Evolutionary conservation across 2,113 vertebrate species (phyloP).

Genomic region (Arizona elegans): DNA sequence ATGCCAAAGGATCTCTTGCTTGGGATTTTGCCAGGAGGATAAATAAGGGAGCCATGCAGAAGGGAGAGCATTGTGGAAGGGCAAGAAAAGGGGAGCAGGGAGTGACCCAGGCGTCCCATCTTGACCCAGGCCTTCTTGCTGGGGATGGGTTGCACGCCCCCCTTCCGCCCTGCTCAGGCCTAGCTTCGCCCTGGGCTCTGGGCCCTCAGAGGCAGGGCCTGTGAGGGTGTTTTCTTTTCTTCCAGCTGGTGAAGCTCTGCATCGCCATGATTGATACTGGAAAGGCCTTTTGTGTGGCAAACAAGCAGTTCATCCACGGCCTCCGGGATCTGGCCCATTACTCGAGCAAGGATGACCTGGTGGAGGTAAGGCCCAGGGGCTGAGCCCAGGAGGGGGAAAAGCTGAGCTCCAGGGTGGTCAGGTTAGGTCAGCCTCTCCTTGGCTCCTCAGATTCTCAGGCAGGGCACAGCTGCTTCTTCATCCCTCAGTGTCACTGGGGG

Average conservation of each 20-base stretch:
- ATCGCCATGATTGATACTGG: conserved; percentile 98
- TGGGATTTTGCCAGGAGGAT: neutral
- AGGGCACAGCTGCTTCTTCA: neutral
- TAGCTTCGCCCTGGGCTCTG: too few relatives aligned
- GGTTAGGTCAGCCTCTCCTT: neutral
- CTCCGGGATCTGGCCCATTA: conserved; percentile 93
- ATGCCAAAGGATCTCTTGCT: neutral
- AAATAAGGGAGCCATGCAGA: neutral
- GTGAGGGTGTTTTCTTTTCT: neutral
- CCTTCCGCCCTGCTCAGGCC: neutral
- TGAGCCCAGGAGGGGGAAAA: neutral
- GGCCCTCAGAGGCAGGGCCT: neutral
- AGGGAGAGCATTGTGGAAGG: neutral
- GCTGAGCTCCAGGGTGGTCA: neutral
- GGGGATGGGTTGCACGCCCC: neutral
- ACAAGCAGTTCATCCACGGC: conserved; percentile 95
- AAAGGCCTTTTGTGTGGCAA: conserved; percentile 93
- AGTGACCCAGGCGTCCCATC: neutral
- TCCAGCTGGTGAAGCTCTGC: conserved; percentile 94
- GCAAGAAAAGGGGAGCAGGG: neutral
- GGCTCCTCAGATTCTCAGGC: neutral
- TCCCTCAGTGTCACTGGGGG: neutral
- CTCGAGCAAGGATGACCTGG: conserved; percentile 88
- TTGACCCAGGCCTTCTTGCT: neutral
- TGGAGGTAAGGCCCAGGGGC: conserved; percentile 80